Percentiles rank a stretch among this genome's conserved stretches.
Conservation (phyloP, 2,888 invertebrate genomes). For the Cephus rjabovi region DNA sequence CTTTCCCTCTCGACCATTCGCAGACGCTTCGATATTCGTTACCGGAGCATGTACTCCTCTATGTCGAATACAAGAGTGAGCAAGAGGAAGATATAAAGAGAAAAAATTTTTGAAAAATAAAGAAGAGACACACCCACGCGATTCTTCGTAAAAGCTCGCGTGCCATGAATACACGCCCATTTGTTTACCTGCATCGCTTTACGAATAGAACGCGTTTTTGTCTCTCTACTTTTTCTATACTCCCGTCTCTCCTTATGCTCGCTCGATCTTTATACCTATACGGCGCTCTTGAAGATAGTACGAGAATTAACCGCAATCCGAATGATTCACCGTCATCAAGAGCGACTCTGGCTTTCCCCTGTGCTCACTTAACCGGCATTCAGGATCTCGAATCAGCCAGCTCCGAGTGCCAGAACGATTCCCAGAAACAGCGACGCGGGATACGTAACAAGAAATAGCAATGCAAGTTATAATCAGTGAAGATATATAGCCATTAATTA, state of each 20-base stretch:
- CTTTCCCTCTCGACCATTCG: background rate
- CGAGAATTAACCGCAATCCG: background rate
- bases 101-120: background rate
- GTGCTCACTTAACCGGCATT: background rate
- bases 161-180: background rate
- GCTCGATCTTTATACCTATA: background rate
- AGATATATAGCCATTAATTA: background rate
- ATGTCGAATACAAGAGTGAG: background rate
- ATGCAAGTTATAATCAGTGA: background rate
- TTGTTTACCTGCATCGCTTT: background rate
- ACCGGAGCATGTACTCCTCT: background rate
- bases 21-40: background rate
- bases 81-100: background rate
- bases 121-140: background rate
- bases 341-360: background rate
- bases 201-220: background rate
- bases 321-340: background rate
- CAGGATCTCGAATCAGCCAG: background rate
- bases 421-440: background rate
- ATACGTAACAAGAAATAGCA: background rate
- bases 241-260: background rate
- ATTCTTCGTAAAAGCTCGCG: background rate
- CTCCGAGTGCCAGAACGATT: background rate
- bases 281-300: background rate
- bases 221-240: background rate